Base-by-base conservation (phyloP, 2,888 invertebrate species). In the Notodromas monacha region DNA sequence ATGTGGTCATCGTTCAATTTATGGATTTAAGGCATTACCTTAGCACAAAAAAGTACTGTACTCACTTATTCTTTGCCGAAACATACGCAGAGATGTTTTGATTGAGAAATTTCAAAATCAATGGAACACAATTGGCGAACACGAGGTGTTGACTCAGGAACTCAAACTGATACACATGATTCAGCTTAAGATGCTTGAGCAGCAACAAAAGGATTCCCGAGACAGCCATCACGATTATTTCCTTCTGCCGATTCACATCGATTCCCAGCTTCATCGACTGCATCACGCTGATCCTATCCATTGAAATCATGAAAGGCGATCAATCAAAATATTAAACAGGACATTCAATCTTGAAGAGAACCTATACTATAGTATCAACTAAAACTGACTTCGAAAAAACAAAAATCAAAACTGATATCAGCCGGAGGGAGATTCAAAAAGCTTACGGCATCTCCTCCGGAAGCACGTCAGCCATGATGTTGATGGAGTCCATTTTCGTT, bases 161-260 rank as follows among this genome's bases (percentile, higher is more conserved):
- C 52, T 99, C 96, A 56, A 92, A 96, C 54, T 99, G 96, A 50
- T 89, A 96, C 29, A 92, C 62, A 54, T 96, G 96, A 54, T 89
- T 96, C 28, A 72, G 47, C 52, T 92, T 92, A 44, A 92, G 81
- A 55, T 96, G 89, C 53, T 99, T 99, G 38, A 96, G 54, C 31
- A 92, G 60, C 6, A 92, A 55, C 34, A 96, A 52, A 32, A 92
- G 55, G 39, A 89, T 73, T 11, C 72, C 73, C 27, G 79, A 76
- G 1, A 79, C 68, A 10, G 86, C 73, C 56, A 96, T 99, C 1
- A 92, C 86, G 40, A 96, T 79, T 31, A 96, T 79, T 56, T 92
- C 84, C 50, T 96, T 96, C 50, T 99, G 96, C 32, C 96, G 62
- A 48, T 84, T 86, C 13, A 92, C 81, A 56, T 99, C 96, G 41